Evolutionary conservation across 2,113 vertebrate species (phyloP), one percentile per base, ranked within the genome.

Genomic region (Zosterops pallidus): DNA sequence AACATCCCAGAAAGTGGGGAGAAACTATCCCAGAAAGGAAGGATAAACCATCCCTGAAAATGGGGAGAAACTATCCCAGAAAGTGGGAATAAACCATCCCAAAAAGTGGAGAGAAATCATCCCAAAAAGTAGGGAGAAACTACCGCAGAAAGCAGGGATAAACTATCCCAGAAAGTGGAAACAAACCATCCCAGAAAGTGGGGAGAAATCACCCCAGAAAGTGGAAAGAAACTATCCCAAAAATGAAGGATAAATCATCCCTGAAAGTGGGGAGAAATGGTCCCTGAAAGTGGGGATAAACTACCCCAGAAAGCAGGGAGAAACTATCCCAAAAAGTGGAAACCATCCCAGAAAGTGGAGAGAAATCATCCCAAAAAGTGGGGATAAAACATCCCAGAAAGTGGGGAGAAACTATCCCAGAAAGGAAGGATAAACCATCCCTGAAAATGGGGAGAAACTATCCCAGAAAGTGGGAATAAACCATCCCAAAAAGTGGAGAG

Each of bases 141-240:
- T 37, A 37, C 37, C 37, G 9, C 37, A 37, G 37, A 37, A 37
- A 37, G 37, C 37, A 37, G 37, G 9, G 37, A 37, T 37, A 65
- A 85, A 56, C 9, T 29, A 1, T 2, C 44, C 39, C 5, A 0
- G 10, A 79, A 50, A 49, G 4, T 23, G 29, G 13, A 5, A 19
- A 22, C 37, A 37, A 9, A 26, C 0, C 5, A 1, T 1, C 37
- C 18, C 2, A 0, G 4, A 47, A 72, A 53, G 9, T 0, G 16
- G 9, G 2, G 16, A 14, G 4, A 42, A 33, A 33, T 0, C 3
- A 2, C 1, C 35, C 24, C 3, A 0, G 7, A 52, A 68, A 53
- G 5, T 1, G 12, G 14, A 2, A 9, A 33, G 2, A 44, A 46
- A 44, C 0, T 1, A 1, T 2, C 37, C 26, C 5, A 0, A 7